Conservation (phyloP, 2,113 vertebrate species). For the Oceanodroma tethys region DNA sequence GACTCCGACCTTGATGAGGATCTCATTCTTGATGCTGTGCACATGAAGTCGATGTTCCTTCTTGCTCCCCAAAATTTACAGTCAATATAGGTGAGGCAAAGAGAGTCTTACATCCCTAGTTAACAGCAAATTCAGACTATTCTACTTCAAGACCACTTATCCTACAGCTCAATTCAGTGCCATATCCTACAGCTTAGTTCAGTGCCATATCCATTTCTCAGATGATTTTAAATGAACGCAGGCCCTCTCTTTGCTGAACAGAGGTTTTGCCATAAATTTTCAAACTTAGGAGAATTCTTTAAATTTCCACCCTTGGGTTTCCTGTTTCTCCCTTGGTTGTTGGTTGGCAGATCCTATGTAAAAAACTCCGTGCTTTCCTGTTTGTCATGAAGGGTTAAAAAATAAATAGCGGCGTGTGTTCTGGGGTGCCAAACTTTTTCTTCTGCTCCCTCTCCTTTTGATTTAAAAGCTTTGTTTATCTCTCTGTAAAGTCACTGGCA, state of each 20-base stretch:
- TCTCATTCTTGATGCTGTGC: neutral
- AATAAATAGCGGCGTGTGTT: neutral
- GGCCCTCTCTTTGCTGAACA: neutral
- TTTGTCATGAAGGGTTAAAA: slow-evolving; percentile 41
- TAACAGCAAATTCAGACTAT: neutral
- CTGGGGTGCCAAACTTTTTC: slow-evolving; percentile 39
- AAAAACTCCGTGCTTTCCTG: neutral
- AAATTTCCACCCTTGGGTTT: neutral
- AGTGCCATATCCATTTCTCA: neutral
- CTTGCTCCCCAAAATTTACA: neutral
- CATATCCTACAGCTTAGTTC: neutral
- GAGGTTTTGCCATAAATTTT: neutral
- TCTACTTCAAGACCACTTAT: neutral
- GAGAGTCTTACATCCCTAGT: neutral
- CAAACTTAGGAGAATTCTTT: neutral
- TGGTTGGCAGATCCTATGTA: neutral
- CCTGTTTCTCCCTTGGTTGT: neutral
- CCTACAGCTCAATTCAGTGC: neutral
- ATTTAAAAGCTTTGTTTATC: slow-evolving; percentile 71
- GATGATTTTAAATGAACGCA: neutral
- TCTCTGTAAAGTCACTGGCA: slow-evolving; percentile 60
- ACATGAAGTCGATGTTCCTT: neutral
- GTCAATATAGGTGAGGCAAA: neutral
- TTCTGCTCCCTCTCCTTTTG: slow-evolving; percentile 32
- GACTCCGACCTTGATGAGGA: neutral